Percentiles rank a stretch among this genome's conserved stretches.
Evolutionary conservation across 2,797 vertebrate species (phyloP).

Genomic region (Lagocephalus sceleratus): DNA sequence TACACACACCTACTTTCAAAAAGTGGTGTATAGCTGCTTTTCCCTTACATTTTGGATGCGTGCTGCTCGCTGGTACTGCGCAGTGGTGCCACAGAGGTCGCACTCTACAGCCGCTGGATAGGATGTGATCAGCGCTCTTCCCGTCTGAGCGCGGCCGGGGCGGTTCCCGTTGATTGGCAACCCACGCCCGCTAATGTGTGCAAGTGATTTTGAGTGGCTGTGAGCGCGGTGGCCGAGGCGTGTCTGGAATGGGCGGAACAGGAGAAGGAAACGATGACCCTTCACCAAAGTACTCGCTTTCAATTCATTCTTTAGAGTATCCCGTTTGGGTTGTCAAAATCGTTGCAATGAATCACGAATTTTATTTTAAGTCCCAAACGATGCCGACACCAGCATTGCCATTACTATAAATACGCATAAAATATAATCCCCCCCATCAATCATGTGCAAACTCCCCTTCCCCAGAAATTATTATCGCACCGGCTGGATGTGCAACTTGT

Average conservation of each 20-base stretch:
- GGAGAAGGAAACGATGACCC: background rate
- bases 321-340: too few relatives aligned
- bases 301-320: too few relatives aligned
- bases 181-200: slow-evolving; percentile 44
- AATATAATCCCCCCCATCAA: too few relatives aligned
- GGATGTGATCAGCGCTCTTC: slow-evolving; percentile 44
- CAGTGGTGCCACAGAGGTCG: slow-evolving; percentile 32
- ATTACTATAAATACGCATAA: too few relatives aligned
- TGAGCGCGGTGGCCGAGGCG: slow-evolving; percentile 23
- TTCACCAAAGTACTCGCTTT: slow-evolving; percentile 2
- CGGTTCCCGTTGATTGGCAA: slow-evolving; percentile 66
- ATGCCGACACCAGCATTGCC: too few relatives aligned
- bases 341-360: too few relatives aligned
- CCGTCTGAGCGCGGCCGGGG: slow-evolving; percentile 48
- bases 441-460: too few relatives aligned
- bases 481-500: too few relatives aligned
- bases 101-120: slow-evolving; percentile 49
- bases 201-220: slow-evolving; percentile 19
- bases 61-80: slow-evolving; percentile 28
- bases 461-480: too few relatives aligned
- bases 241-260: slow-evolving; percentile 22
- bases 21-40: slow-evolving; percentile 33
- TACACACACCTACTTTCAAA: slow-evolving; percentile 47
- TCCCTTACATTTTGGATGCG: slow-evolving; percentile 60
- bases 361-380: too few relatives aligned